phyloP scores from a whole-genome alignment of 2,888 invertebrate genomes.

The Ennomos erosarius region DNA sequence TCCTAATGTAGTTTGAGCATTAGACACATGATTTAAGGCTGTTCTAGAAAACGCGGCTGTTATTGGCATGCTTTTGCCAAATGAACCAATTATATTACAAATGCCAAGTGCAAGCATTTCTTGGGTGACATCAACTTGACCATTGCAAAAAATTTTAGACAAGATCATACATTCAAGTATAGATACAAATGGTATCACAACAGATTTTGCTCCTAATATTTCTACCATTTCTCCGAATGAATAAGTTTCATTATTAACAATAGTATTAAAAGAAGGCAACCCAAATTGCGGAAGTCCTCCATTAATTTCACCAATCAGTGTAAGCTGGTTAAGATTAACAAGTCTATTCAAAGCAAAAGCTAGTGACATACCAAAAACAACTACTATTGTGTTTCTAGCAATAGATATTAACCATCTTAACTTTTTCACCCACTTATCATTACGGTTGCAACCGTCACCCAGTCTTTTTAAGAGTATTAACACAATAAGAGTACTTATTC shows the following conservation, averaged over 20 bases:
- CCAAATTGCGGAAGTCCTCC: slow-evolving; percentile 88
- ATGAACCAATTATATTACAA: slow-evolving; percentile 92
- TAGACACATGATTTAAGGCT: slow-evolving; percentile 95
- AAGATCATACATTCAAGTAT: slow-evolving; percentile 90
- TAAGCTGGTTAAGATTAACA: slow-evolving; percentile 81
- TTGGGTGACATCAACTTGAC: slow-evolving; percentile 94
- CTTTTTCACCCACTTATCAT: slow-evolving; percentile 71
- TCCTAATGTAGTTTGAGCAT: slow-evolving; percentile 93
- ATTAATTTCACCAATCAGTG: slow-evolving; percentile 87
- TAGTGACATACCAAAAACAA: slow-evolving; percentile 88
- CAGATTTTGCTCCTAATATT: slow-evolving; percentile 85
- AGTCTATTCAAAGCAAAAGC: slow-evolving; percentile 73
- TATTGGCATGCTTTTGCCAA: slow-evolving; percentile 94
- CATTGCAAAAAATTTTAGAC: slow-evolving; percentile 91
- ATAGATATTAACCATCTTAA: slow-evolving; percentile 87
- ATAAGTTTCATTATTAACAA: slow-evolving; percentile 83
- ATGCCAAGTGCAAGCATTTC: slow-evolving; percentile 95
- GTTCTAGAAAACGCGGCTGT: slow-evolving; percentile 94
- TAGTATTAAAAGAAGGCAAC: slow-evolving; percentile 88
- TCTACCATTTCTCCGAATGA: slow-evolving; percentile 87
- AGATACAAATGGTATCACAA: slow-evolving; percentile 88
- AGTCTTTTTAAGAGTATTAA: slow-evolving; percentile 87
- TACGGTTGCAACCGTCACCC: slow-evolving; percentile 81
- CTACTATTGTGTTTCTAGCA: slow-evolving; percentile 92
- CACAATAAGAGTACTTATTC: slow-evolving; percentile 86